Conservation (phyloP, 2,113 vertebrate genomes). For the Psilopogon haemacephalus region DNA sequence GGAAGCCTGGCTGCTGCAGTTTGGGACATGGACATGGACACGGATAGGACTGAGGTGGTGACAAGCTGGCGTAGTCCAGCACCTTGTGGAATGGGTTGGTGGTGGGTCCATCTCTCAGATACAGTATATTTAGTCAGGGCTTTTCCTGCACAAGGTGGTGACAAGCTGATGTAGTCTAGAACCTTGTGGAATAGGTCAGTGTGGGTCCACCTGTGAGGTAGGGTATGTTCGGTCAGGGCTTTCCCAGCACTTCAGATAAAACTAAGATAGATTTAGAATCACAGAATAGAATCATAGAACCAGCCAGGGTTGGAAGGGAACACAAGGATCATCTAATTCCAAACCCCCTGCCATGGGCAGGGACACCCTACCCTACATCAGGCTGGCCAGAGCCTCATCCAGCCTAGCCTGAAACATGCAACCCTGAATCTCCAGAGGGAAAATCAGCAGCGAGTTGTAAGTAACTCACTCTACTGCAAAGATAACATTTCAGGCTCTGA, state of each 20-base stretch:
- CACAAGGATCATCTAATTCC: too few relatives aligned
- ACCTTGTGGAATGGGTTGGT: background rate
- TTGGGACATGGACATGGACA: accelerated
- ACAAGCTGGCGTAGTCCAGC: background rate
- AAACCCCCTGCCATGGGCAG: too few relatives aligned
- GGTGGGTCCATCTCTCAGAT: background rate
- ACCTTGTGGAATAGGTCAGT: background rate
- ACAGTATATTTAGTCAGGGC: accelerated
- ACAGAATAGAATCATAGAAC: too few relatives aligned
- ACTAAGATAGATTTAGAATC: background rate
- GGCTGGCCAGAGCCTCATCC: too few relatives aligned
- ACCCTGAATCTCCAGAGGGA: background rate
- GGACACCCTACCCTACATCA: too few relatives aligned
- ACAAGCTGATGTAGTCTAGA: background rate
- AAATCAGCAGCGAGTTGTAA: background rate
- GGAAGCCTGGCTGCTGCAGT: background rate
- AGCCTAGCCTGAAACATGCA: too few relatives aligned
- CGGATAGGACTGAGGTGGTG: accelerated
- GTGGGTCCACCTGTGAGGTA: background rate
- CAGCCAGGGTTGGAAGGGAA: too few relatives aligned
- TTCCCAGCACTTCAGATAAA: background rate
- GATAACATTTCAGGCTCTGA: background rate
- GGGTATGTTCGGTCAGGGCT: accelerated
- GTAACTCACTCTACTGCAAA: accelerated
- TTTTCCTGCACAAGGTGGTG: background rate